A percentile compares a stretch with the other conserved stretches of the same genome.
Conservation (phyloP, 1,140 invertebrate genomes). For the Hylaeus anthracinus region DNA sequence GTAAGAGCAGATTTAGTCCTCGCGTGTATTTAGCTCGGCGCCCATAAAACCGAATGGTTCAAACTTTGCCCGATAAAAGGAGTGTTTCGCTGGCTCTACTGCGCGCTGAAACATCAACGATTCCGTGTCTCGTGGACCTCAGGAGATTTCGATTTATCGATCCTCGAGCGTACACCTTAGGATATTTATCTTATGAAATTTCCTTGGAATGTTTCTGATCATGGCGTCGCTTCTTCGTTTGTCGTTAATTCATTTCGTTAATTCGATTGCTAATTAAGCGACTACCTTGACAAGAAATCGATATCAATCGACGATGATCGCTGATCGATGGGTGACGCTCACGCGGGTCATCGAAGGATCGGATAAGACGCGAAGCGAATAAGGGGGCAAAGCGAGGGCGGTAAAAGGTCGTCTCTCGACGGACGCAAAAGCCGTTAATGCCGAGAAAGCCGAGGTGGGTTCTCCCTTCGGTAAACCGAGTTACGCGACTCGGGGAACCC, state of each 20-base stretch:
- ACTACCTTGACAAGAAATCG: no score
- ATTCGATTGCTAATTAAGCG: no score
- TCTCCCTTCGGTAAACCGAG: slow-evolving; percentile 77
- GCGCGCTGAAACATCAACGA: slow-evolving; percentile 39
- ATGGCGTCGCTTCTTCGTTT: background rate
- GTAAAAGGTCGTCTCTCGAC: slow-evolving; percentile 76
- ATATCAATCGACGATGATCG: slow-evolving; percentile 11
- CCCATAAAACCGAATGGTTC: slow-evolving; percentile 76
- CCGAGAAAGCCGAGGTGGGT: slow-evolving; percentile 60
- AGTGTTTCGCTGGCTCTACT: slow-evolving; percentile 41
- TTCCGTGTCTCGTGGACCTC: background rate
- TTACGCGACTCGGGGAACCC: slow-evolving; percentile 78
- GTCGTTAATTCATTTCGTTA: no score
- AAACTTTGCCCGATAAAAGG: slow-evolving; percentile 76
- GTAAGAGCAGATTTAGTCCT: slow-evolving; percentile 63
- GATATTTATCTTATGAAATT: no score
- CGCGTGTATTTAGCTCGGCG: slow-evolving; percentile 71
- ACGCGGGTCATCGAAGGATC: slow-evolving; percentile 26
- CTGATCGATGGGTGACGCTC: slow-evolving; percentile 7
- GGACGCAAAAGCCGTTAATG: slow-evolving; percentile 78
- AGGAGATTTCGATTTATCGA: background rate
- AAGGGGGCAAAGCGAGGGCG: slow-evolving; percentile 24
- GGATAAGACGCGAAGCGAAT: slow-evolving; percentile 15
- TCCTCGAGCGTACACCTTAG: no score
- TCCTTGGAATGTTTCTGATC: no score